Conservation (phyloP, 2,113 vertebrate species). For the Syngnathus floridae region DNA sequence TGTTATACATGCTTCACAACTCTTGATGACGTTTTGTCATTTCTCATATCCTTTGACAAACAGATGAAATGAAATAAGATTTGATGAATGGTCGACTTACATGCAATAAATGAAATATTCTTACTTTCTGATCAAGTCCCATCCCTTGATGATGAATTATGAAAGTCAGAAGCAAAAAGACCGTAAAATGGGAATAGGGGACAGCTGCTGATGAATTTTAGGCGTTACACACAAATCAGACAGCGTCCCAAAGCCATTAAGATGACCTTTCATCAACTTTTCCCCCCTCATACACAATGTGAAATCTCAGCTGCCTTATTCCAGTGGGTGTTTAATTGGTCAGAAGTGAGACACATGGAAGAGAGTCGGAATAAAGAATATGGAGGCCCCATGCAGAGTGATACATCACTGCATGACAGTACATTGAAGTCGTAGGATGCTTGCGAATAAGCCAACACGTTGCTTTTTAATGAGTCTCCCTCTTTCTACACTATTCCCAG, state of each 20-base stretch:
- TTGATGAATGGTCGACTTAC: conserved; percentile 28
- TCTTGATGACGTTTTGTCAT: conserved; percentile 34
- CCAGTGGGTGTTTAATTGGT: conserved; percentile 69
- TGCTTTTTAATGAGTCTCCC: conserved; percentile 64
- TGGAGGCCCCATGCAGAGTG: conserved; percentile 56
- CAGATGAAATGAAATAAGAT: conserved; percentile 21
- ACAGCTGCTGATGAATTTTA: conserved; percentile 30
- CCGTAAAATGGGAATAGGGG: conserved; percentile 23
- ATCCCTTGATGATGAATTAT: conserved; percentile 28
- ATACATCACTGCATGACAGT: conserved; percentile 64
- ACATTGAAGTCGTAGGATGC: conserved; percentile 59
- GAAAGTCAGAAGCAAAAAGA: conserved; percentile 12
- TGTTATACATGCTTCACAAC: conserved; percentile 3
- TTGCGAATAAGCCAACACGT: conserved; percentile 51
- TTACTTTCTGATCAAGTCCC: conserved; percentile 40
- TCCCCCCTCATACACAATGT: conserved; percentile 43
- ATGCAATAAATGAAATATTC: conserved; percentile 35
- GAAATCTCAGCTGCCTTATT: conserved; percentile 45
- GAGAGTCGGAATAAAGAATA: conserved; percentile 58
- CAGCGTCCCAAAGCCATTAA: conserved; percentile 52
- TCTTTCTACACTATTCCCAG: conserved; percentile 17
- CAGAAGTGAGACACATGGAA: conserved; percentile 46
- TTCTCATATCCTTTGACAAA: conserved; percentile 36
- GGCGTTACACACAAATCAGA: conserved; percentile 53
- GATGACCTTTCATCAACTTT: conserved; percentile 56